Conservation (phyloP, 2,888 invertebrate genomes). For the Rhagonycha lutea region DNA sequence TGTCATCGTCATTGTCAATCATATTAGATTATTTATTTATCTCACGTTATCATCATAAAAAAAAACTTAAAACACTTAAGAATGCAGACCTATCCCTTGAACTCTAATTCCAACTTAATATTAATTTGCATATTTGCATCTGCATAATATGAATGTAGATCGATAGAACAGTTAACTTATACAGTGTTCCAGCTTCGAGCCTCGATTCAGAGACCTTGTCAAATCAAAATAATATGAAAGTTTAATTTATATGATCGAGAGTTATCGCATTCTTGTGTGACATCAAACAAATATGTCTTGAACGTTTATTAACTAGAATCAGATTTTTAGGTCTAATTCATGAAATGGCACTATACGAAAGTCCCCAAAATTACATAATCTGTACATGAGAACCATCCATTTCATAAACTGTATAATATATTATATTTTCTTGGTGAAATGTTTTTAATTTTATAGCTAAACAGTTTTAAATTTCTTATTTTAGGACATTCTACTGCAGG, state of each 20-base stretch:
- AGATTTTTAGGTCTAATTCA: too few relatives aligned
- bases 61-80: too few relatives aligned
- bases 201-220: background rate
- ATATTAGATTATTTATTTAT: too few relatives aligned
- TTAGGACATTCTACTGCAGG: constrained; percentile 47
- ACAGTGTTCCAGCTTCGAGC: background rate
- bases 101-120: background rate
- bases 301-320: too few relatives aligned
- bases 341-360: too few relatives aligned
- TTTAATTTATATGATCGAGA: background rate
- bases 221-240: background rate
- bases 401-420: too few relatives aligned
- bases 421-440: background rate
- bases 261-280: too few relatives aligned
- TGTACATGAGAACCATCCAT: too few relatives aligned
- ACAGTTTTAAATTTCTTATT: constrained; percentile 11
- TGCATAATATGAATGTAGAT: background rate
- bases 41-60: too few relatives aligned
- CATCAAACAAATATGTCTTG: too few relatives aligned
- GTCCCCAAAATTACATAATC: too few relatives aligned
- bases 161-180: background rate
- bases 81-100: background rate
- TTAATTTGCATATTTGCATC: background rate
- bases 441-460: background rate
- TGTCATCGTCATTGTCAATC: too few relatives aligned